These are phyloP conservation scores for Vidua chalybeata DNA, from an alignment of 2,113 vertebrate species.

Conservation along the genomic window DNA sequence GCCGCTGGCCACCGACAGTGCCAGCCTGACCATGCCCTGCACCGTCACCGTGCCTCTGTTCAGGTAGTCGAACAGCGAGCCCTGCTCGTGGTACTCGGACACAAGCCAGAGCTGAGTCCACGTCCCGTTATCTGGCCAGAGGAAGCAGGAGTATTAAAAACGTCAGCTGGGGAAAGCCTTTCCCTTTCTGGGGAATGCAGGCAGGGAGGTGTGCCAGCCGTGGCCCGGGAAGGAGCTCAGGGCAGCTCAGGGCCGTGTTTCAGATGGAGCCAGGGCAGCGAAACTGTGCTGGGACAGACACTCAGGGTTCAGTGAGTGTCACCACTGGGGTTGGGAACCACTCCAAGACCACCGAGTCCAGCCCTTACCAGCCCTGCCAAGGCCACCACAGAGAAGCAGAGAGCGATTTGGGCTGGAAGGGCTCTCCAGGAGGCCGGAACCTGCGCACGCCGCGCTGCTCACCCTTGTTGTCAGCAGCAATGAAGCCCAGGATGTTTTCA, in stretches of 20 bases:
- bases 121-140: conserved; percentile 86
- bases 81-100: conserved; percentile 95
- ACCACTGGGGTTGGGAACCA: accelerated
- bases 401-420: accelerated
- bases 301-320: accelerated
- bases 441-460: accelerated
- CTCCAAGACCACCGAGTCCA: accelerated
- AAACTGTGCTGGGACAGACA: neutral
- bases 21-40: conserved; percentile 85
- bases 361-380: accelerated
- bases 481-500: conserved; percentile 96
- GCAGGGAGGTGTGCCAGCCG: accelerated
- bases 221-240: accelerated
- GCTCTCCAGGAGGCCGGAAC: accelerated
- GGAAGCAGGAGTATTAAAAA: neutral
- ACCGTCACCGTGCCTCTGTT: conserved; percentile 87
- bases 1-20: conserved; percentile 89
- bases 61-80: conserved; percentile 95
- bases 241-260: accelerated
- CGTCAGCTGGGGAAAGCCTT: neutral
- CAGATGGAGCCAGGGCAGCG: accelerated
- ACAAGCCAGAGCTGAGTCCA: conserved; percentile 99
- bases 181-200: accelerated
- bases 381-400: accelerated
- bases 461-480: conserved; percentile 97